Evolutionary conservation across 2,797 vertebrate species (phyloP).

Genomic region (Myotis myotis): DNA sequence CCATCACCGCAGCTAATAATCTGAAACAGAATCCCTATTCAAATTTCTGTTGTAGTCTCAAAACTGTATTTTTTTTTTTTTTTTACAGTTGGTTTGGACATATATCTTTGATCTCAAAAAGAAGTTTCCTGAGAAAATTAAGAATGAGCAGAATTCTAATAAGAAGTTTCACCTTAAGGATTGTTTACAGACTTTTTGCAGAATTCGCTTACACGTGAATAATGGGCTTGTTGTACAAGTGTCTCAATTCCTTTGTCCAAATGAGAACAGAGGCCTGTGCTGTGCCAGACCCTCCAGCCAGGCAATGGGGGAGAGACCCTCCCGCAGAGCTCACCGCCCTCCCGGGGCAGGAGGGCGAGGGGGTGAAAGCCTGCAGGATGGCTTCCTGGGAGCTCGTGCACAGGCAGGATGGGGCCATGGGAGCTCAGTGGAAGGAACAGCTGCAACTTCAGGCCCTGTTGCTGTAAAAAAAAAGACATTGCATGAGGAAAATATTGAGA

Average conservation of each 20-base stretch:
- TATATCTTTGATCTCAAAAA: neutral
- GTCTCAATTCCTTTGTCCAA: neutral
- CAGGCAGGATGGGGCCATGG: rapidly evolving
- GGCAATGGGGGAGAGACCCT: rapidly evolving
- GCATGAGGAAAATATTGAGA: neutral
- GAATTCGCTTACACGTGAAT: neutral
- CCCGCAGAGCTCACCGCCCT: neutral
- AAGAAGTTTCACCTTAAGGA: neutral
- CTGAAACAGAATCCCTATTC: neutral
- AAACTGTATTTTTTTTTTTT: neutral
- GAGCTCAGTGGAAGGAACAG: neutral
- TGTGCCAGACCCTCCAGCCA: neutral
- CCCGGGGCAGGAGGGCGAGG: neutral
- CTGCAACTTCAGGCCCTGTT: neutral
- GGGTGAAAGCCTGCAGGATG: neutral
- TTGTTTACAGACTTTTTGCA: neutral
- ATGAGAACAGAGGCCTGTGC: neutral
- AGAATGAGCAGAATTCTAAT: neutral
- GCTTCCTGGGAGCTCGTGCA: neutral
- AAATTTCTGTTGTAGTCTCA: neutral
- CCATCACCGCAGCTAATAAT: neutral
- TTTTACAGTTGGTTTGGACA: neutral
- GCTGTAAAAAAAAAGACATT: neutral
- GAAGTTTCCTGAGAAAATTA: neutral
- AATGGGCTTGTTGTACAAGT: neutral